A percentile compares a stretch with the other conserved stretches of the same genome.
Evolutionary conservation across 2,888 invertebrate genomes (phyloP).

Genomic region (Ditylenchus weischeri): DNA sequence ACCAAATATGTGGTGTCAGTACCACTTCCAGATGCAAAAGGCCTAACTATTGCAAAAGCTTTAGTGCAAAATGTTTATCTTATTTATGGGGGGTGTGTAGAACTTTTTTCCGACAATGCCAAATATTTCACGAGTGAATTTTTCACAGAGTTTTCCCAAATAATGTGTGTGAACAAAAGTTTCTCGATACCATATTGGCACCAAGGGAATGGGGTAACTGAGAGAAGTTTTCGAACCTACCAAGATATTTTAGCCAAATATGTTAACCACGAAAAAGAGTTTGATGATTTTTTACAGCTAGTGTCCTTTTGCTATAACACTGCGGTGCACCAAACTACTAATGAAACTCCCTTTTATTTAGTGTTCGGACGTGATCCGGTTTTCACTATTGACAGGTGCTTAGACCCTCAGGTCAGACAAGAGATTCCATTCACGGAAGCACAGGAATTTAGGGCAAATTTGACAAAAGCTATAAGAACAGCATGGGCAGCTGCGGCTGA

Average conservation of each 20-base stretch:
- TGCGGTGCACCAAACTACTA: constrained; percentile 25
- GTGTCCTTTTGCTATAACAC: constrained; percentile 35
- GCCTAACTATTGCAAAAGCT: constrained; percentile 50
- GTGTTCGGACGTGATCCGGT: constrained; percentile 31
- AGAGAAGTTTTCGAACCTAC: constrained; percentile 37
- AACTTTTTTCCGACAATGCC: constrained; percentile 47
- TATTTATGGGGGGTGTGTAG: constrained; percentile 37
- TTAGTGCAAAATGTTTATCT: constrained; percentile 37
- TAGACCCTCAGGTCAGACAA: constrained; percentile 19
- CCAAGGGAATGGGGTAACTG: constrained; percentile 44
- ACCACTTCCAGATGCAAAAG: constrained; percentile 53
- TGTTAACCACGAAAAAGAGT: constrained; percentile 19
- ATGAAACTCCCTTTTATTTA: constrained; percentile 31
- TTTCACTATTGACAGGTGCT: constrained; percentile 26
- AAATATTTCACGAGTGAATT: constrained; percentile 33
- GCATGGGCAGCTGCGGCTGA: constrained; percentile 26
- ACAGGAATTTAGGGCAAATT: constrained; percentile 6
- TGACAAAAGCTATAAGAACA: constrained; percentile 14
- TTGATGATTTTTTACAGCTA: constrained; percentile 22
- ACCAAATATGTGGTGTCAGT: constrained; percentile 41
- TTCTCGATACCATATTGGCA: constrained; percentile 32
- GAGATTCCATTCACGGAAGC: constrained; percentile 7
- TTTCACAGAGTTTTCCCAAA: constrained; percentile 14
- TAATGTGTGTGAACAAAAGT: constrained; percentile 21
- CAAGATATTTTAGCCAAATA: constrained; percentile 30